These are phyloP conservation scores for Petrolisthes manimaculis DNA, from an alignment of 2,888 invertebrate genomes.

Conservation along the genomic window DNA sequence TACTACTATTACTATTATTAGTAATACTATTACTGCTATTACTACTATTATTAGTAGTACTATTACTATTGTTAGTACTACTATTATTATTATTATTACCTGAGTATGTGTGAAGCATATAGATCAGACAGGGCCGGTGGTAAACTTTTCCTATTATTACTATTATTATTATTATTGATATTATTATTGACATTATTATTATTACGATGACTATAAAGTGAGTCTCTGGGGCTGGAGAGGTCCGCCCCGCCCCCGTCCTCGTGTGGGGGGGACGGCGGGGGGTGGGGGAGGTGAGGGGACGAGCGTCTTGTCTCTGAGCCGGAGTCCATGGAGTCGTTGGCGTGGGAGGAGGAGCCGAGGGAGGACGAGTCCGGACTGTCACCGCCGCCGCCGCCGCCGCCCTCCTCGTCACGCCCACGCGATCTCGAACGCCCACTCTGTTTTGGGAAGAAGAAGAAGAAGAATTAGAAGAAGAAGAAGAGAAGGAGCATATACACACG, in stretches of 20 bases:
- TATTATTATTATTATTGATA: background rate
- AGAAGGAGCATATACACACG: too few relatives aligned
- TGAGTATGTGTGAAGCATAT: slow-evolving; percentile 46
- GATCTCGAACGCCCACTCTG: slow-evolving; percentile 66
- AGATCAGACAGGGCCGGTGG: slow-evolving; percentile 45
- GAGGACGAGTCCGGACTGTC: slow-evolving; percentile 66
- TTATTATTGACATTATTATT: too few relatives aligned
- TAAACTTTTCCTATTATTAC: slow-evolving; percentile 52
- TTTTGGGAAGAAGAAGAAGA: too few relatives aligned
- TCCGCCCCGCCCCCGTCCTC: slow-evolving; percentile 36
- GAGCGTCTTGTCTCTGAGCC: slow-evolving; percentile 64
- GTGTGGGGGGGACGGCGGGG: slow-evolving; percentile 40
- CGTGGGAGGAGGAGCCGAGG: slow-evolving; percentile 64
- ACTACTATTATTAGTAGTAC: too few relatives aligned
- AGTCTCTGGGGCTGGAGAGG: slow-evolving; percentile 14
- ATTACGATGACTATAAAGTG: background rate
- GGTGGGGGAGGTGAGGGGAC: slow-evolving; percentile 59
- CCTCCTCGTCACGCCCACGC: slow-evolving; percentile 60
- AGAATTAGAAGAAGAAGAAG: too few relatives aligned
- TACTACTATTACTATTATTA: too few relatives aligned
- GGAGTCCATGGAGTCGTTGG: slow-evolving; percentile 65
- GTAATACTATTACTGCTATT: too few relatives aligned
- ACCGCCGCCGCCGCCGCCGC: slow-evolving; percentile 27
- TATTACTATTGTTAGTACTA: too few relatives aligned
- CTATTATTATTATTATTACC: slow-evolving; percentile 34